These are phyloP conservation scores for Odontomyia ornata DNA, from an alignment of 2,888 invertebrate genomes.

Conservation along the genomic window DNA sequence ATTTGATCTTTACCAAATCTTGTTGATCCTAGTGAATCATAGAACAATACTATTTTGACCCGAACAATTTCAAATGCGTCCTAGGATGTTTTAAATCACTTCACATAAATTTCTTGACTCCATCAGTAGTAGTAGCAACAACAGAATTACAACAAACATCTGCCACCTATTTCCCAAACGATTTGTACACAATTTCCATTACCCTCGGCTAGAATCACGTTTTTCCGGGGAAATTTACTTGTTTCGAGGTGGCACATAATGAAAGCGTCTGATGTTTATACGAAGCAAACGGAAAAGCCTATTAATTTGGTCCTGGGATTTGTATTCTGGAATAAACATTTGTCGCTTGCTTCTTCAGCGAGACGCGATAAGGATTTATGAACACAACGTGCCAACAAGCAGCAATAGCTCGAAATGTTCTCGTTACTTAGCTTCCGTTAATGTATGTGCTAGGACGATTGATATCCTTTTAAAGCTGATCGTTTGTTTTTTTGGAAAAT, in stretches of 20 bases:
- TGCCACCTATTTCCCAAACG: neutral
- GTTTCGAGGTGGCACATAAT: neutral
- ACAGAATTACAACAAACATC: too few species aligned
- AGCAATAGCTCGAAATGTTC: neutral
- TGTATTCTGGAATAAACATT: conserved; percentile 3
- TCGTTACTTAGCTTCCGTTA: neutral
- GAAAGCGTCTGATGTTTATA: neutral
- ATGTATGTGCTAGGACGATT: neutral
- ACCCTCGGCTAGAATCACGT: neutral
- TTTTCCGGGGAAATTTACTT: neutral
- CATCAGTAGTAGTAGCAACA: too few species aligned
- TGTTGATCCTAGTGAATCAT: too few species aligned
- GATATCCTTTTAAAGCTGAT: neutral
- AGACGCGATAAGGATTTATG: conserved; percentile 8
- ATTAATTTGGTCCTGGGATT: neutral
- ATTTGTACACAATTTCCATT: neutral
- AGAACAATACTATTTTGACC: too few species aligned
- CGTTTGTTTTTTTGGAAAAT: too few species aligned
- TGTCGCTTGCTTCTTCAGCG: neutral
- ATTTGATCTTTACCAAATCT: too few species aligned
- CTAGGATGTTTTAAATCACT: too few species aligned
- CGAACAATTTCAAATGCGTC: too few species aligned
- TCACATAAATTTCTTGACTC: too few species aligned
- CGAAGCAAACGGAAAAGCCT: neutral
- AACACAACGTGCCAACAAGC: neutral